Percentiles rank a stretch among this genome's conserved stretches.
phyloP scores from a whole-genome alignment of 1,140 invertebrate genomes.

The Papilio aristodemus region DNA sequence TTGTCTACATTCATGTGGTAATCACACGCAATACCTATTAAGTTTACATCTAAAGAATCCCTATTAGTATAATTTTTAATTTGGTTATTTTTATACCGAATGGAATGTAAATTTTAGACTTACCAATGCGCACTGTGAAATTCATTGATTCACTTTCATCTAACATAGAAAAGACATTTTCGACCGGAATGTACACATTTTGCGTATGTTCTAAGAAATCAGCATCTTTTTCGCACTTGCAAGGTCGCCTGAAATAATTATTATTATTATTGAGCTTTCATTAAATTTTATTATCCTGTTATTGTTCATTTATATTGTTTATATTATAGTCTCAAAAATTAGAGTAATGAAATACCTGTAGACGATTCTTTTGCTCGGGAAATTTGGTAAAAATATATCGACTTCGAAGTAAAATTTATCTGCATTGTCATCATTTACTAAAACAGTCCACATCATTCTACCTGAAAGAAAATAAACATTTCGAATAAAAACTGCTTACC shows the following conservation, averaged over 20 bases:
- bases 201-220: conserved; percentile 77
- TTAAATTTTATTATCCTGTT: conserved; percentile 47
- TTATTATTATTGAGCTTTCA: too few relatives aligned
- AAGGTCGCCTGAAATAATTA: conserved; percentile 62
- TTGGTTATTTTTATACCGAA: too few relatives aligned
- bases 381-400: conserved; percentile 72
- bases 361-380: conserved; percentile 73
- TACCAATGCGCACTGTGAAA: conserved; percentile 72
- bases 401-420: conserved; percentile 77
- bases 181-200: conserved; percentile 79
- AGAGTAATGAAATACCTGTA: conserved; percentile 58
- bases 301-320: too few relatives aligned
- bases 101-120: conserved; percentile 37
- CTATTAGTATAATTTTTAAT: background rate
- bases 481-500: too few relatives aligned
- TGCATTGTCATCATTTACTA: conserved; percentile 71
- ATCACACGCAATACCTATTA: background rate
- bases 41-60: background rate
- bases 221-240: conserved; percentile 76
- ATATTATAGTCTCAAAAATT: background rate
- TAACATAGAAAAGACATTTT: conserved; percentile 79
- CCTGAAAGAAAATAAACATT: conserved; percentile 51
- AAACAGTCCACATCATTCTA: conserved; percentile 80
- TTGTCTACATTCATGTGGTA: too few relatives aligned
- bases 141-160: conserved; percentile 70